These are phyloP conservation scores for Eupleurogrammus muticus DNA, from an alignment of 2,797 vertebrate genomes.

Conservation along the genomic window DNA sequence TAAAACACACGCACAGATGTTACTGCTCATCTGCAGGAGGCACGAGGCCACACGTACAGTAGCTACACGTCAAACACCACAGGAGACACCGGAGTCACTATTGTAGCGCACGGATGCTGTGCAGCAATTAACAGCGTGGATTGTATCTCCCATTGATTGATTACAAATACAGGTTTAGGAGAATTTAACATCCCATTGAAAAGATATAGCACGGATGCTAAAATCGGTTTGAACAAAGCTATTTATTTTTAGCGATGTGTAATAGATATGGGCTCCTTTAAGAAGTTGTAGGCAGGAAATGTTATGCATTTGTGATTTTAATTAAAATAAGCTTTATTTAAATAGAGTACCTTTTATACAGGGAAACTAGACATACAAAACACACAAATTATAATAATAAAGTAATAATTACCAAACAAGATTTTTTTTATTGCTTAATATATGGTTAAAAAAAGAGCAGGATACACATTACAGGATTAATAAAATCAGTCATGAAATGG, in stretches of 20 bases:
- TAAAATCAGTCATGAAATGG: no score
- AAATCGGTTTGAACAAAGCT: neutral
- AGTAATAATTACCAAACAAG: no score
- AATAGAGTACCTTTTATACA: no score
- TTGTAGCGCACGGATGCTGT: slow-evolving; percentile 1
- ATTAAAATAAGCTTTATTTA: no score
- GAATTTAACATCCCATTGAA: neutral
- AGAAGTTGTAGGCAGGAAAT: neutral
- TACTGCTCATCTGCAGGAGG: neutral
- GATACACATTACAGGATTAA: no score
- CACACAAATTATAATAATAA: no score
- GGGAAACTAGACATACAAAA: no score
- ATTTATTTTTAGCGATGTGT: neutral
- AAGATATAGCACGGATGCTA: neutral
- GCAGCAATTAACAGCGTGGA: slow-evolving; percentile 28
- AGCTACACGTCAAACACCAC: neutral
- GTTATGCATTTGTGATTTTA: neutral
- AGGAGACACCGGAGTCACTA: neutral
- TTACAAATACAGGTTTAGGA: neutral
- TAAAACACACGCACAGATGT: neutral
- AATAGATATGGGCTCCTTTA: neutral
- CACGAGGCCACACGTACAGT: neutral
- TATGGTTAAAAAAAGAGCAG: no score
- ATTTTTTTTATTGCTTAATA: no score
- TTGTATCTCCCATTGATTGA: slow-evolving; percentile 3